Conservation (phyloP, 1,140 invertebrate species). For the Anthonomus grandis region DNA sequence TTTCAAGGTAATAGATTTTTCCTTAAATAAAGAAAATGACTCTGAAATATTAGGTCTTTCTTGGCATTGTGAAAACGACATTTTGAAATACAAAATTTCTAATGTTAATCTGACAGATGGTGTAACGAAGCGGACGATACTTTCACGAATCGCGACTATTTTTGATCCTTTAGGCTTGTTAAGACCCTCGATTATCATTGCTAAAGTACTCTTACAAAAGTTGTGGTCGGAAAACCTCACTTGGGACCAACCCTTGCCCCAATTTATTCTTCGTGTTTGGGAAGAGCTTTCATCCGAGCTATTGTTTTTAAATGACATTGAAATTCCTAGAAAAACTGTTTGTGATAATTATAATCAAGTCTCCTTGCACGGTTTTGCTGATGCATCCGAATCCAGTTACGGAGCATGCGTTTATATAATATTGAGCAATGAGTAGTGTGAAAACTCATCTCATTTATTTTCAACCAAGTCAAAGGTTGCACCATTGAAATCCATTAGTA, state of each 20-base stretch:
- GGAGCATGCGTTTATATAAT: conserved; percentile 23
- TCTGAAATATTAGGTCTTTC: conserved; percentile 16
- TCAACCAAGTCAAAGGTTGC: conserved; percentile 34
- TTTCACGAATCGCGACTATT: too few species aligned
- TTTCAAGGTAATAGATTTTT: background rate
- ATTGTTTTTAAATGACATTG: conserved; percentile 1
- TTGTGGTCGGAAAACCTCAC: conserved; percentile 41
- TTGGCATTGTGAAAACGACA: conserved; percentile 2
- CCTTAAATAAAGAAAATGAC: background rate
- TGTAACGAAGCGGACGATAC: conserved; percentile 23
- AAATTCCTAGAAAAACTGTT: background rate
- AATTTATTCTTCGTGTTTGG: conserved; percentile 27
- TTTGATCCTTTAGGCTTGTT: too few species aligned
- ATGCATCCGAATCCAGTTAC: conserved; percentile 17
- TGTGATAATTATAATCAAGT: conserved; percentile 2
- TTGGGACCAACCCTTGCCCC: conserved; percentile 46
- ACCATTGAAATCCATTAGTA: conserved; percentile 33
- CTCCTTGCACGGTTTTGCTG: conserved; percentile 18
- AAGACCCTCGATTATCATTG: conserved; percentile 40
- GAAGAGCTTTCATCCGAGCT: background rate
- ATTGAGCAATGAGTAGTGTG: conserved; percentile 4
- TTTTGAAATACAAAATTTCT: conserved; percentile 18
- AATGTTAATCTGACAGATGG: background rate
- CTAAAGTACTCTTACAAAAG: conserved; percentile 48
- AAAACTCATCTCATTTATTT: conserved; percentile 14